phyloP scores from a whole-genome alignment of 2,797 vertebrate genomes.

The Toxotes lorentzi region DNA sequence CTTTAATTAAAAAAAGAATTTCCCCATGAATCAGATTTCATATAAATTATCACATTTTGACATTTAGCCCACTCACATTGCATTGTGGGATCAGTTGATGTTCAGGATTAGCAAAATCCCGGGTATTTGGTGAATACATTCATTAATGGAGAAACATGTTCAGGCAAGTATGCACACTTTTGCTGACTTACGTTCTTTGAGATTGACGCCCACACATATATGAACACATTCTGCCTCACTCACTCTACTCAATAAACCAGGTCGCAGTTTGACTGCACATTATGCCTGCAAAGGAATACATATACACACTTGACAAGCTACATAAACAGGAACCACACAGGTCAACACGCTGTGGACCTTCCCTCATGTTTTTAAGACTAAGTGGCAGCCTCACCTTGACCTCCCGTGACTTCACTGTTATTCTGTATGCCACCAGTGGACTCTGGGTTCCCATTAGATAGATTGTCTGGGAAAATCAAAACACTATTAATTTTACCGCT shows the following conservation, averaged over 20 bases:
- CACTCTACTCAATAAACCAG: conserved; percentile 42
- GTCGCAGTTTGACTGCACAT: conserved; percentile 51
- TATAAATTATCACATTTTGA: conserved; percentile 61
- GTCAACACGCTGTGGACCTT: conserved; percentile 56
- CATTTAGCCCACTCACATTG: conserved; percentile 58
- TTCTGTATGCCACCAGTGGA: conserved; percentile 43
- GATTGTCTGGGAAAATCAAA: conserved; percentile 45
- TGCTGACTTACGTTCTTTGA: conserved; percentile 56
- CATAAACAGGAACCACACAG: conserved; percentile 69
- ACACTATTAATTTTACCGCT: conserved; percentile 42
- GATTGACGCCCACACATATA: conserved; percentile 9
- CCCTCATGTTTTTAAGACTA: conserved; percentile 79
- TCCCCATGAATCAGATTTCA: conserved; percentile 41
- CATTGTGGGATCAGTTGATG: conserved; percentile 73
- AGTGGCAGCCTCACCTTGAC: conserved; percentile 78
- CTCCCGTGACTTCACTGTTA: conserved; percentile 50
- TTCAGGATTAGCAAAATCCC: conserved; percentile 78
- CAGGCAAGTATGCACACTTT: conserved; percentile 34
- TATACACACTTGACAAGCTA: conserved; percentile 54
- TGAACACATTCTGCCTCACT: conserved; percentile 19
- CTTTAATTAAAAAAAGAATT: conserved; percentile 59
- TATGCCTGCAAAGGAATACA: conserved; percentile 49
- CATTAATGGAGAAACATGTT: conserved; percentile 67
- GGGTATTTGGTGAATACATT: conserved; percentile 69
- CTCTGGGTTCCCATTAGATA: conserved; percentile 38